Conservation (phyloP, 2,888 invertebrate species). For the Trichogramma evanescens region DNA sequence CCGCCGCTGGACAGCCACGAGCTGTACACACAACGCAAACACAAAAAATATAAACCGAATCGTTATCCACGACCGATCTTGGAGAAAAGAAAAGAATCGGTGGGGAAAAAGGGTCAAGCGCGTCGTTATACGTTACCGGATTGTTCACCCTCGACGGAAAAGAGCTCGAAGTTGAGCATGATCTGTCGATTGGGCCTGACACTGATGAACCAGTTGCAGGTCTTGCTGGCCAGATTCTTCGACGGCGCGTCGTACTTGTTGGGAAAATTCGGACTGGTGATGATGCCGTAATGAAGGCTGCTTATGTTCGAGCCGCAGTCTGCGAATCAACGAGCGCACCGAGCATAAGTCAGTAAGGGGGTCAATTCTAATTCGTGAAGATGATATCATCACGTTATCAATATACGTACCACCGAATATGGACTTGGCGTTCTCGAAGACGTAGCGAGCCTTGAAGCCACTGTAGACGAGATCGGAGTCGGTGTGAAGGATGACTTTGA, state of each 20-base stretch:
- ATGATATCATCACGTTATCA: neutral
- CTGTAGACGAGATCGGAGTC: constrained; percentile 82
- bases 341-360: neutral
- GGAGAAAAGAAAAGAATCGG: too few species aligned
- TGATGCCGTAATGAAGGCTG: constrained; percentile 72
- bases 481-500: constrained; percentile 83
- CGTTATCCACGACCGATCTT: neutral
- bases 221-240: constrained; percentile 72
- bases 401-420: constrained; percentile 64
- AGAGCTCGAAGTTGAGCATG: constrained; percentile 83
- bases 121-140: constrained; percentile 52
- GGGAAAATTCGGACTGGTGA: constrained; percentile 86
- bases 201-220: constrained; percentile 94
- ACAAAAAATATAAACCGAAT: neutral
- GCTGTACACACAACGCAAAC: constrained; percentile 48
- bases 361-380: neutral
- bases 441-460: constrained; percentile 93
- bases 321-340: constrained; percentile 27
- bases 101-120: neutral
- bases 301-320: constrained; percentile 91
- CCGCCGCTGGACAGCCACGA: constrained; percentile 87
- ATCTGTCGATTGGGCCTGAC: constrained; percentile 81
- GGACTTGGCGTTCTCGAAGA: constrained; percentile 82
- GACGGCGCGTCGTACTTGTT: constrained; percentile 80
- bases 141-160: constrained; percentile 91